Conservation (phyloP, 1,140 invertebrate species). For the Dryas iulia region DNA sequence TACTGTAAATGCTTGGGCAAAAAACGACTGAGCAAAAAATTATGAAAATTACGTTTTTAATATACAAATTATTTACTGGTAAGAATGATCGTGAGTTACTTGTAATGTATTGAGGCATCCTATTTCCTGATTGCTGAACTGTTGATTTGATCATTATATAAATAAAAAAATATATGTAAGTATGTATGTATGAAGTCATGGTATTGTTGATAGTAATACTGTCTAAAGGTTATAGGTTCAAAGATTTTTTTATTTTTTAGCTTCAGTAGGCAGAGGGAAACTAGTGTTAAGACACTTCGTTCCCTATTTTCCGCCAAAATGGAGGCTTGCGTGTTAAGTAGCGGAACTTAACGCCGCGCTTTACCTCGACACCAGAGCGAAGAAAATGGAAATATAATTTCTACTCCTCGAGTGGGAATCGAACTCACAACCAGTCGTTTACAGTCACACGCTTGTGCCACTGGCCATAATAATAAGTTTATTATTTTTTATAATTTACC, state of each 20-base stretch:
- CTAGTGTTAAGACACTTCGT: too few relatives aligned
- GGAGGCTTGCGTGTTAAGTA: too few relatives aligned
- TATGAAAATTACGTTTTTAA: background rate
- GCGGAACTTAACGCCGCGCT: too few relatives aligned
- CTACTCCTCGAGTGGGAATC: too few relatives aligned
- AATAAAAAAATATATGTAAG: background rate
- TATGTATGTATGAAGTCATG: background rate
- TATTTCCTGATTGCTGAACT: background rate
- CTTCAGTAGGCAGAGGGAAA: too few relatives aligned
- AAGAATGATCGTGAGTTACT: background rate
- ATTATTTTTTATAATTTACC: too few relatives aligned
- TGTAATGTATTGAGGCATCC: background rate
- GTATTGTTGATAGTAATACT: background rate
- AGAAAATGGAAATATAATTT: too few relatives aligned
- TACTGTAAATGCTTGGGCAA: slow-evolving; percentile 19
- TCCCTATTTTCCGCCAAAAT: too few relatives aligned
- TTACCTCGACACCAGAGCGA: too few relatives aligned
- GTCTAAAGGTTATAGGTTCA: background rate
- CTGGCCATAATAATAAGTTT: too few relatives aligned
- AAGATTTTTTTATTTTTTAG: background rate
- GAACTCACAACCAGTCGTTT: too few relatives aligned
- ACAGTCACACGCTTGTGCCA: too few relatives aligned
- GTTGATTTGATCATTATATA: background rate
- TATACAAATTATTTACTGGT: background rate
- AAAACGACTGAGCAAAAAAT: slow-evolving; percentile 9